These are phyloP conservation scores for Melanostigma gelatinosum DNA, from an alignment of 2,113 vertebrate genomes.

Conservation along the genomic window DNA sequence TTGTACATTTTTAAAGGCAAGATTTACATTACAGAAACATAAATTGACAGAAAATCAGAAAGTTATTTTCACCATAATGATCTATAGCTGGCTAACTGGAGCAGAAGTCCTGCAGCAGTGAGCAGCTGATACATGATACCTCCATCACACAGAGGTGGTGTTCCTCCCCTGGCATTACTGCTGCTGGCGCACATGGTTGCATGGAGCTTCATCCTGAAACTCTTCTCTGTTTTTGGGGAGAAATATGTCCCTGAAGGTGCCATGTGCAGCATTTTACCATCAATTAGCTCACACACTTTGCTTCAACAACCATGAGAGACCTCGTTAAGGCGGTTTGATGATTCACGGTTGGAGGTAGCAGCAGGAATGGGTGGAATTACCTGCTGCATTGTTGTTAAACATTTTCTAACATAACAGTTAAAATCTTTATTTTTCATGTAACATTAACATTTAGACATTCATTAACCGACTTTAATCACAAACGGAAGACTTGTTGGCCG, in stretches of 20 bases:
- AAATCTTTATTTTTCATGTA: not conserved
- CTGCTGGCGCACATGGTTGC: not conserved
- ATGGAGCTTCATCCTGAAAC: not conserved
- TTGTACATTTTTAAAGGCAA: not conserved
- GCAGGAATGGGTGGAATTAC: not conserved
- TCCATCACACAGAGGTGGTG: not conserved
- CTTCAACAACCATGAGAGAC: slow-evolving; percentile 19
- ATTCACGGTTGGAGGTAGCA: not conserved
- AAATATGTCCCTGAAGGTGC: not conserved
- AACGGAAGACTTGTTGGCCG: too few relatives aligned
- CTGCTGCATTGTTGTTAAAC: not conserved
- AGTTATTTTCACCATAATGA: not conserved
- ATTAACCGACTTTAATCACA: too few relatives aligned
- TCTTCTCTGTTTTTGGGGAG: not conserved
- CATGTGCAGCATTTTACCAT: not conserved
- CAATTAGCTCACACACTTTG: not conserved
- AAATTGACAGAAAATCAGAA: not conserved
- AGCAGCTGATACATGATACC: not conserved
- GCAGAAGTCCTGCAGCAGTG: not conserved
- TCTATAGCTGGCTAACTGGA: too few relatives aligned
- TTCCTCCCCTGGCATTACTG: too few relatives aligned
- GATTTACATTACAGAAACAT: not conserved
- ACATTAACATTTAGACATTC: not conserved
- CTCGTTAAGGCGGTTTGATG: not conserved
- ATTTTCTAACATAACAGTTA: not conserved